Evolutionary conservation across 1,140 invertebrate genomes (phyloP), one percentile per base, ranked within the genome.

Genomic region (Brachionus rotundiformis): DNA sequence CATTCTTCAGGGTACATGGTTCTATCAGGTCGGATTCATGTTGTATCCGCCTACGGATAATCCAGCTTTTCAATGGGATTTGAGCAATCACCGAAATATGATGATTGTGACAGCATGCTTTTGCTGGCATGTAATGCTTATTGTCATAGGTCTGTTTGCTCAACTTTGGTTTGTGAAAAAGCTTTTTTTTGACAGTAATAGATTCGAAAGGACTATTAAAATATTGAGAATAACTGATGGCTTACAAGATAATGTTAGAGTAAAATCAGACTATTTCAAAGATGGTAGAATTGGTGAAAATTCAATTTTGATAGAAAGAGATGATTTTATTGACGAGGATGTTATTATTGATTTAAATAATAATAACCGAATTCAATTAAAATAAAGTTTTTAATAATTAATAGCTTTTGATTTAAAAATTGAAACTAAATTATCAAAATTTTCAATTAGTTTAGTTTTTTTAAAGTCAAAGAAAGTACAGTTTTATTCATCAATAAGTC

Each of bases 1-100:
- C 0, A 75, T 90, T 0, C 82, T 90, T 25, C 90, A 90, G 82
- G 90, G 89, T 4, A 88, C 88, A 0, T 90, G 89, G 89, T 90
- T 90, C 84, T 87, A 85, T 83, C 87, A 88, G 82, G 84, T 88
- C n/a, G 89, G 86, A 0, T 89, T 88, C 83, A 89, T 89, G 61
- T 84, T 90, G 10, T 89, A 90, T 84, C 87, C 86, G 36, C 89
- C 89, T 2, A 63, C 84, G 2, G 79, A 82, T 6, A 84, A 85
- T 41, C 54, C 54, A 0, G 79, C 83, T 47, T 68, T 81, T 39
- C 36, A 75, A 65, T 89, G 88, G 88, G 84, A 87, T 23, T 54
- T 83, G n/a, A 84, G 87, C 0, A 83, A 87, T 82, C 88, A 89
- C 83, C 82, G 83, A n/a, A 83, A 89, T 73, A 86, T 89, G 83